Percentiles rank a stretch among this genome's conserved stretches.
phyloP scores from a whole-genome alignment of 2,797 vertebrate genomes.

The Amazonetta brasiliensis region DNA sequence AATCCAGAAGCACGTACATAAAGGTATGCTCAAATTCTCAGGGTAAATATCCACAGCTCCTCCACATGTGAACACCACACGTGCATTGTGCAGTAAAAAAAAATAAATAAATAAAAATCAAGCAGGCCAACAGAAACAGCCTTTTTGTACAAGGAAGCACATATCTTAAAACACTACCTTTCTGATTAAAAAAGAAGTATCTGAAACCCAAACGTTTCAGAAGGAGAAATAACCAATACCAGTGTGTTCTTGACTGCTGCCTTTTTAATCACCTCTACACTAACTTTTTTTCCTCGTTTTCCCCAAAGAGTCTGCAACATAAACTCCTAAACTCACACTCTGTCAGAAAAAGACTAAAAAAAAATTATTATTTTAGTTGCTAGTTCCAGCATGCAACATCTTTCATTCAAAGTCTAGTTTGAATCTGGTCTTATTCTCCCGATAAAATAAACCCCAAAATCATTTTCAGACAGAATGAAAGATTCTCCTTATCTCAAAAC shows the following conservation, averaged over 20 bases:
- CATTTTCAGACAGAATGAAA: not conserved
- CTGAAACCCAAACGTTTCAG: not conserved
- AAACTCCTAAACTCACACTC: not conserved
- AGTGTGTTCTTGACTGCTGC: not conserved
- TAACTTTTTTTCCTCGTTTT: not conserved
- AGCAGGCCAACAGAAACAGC: not conserved
- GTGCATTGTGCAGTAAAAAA: not conserved
- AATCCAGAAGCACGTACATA: not conserved
- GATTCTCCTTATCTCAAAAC: not conserved
- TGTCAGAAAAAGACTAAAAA: not conserved
- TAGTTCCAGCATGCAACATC: not conserved
- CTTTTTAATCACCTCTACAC: not conserved
- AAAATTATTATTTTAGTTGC: not conserved
- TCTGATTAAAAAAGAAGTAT: not conserved
- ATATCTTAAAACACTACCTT: not conserved
- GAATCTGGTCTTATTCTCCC: not conserved
- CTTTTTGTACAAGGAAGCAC: accelerated
- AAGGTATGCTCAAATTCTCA: not conserved
- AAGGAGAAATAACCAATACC: not conserved
- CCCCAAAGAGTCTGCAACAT: not conserved
- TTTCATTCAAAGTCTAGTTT: not conserved
- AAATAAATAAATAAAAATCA: not conserved
- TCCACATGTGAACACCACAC: not conserved
- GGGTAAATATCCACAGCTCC: not conserved
- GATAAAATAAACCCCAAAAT: not conserved